Percentiles rank a stretch among this genome's conserved stretches.
phyloP scores from a whole-genome alignment of 30 jellyfish, hydroid and myxozoan genomes.

The Turritopsis dohrnii region DNA sequence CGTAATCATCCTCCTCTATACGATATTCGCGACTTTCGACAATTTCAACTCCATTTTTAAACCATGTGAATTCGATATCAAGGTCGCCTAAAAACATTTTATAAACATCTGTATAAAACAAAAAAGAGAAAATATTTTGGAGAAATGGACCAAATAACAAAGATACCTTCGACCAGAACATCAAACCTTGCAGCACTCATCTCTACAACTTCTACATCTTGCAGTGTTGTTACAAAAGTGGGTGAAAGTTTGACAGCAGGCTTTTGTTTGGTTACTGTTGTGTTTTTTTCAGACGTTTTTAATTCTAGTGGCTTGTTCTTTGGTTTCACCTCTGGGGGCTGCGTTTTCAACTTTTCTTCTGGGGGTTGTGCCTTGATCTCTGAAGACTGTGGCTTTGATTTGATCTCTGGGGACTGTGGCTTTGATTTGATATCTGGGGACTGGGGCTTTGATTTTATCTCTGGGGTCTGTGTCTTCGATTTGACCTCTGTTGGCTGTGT shows the following conservation, averaged over 20 bases:
- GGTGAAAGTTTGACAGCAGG: constrained; percentile 30
- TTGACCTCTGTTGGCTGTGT: too few relatives aligned
- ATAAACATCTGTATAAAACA: neutral
- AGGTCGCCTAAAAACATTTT: constrained; percentile 36
- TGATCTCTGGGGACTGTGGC: neutral
- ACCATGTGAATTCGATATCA: constrained; percentile 69
- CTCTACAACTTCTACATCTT: constrained; percentile 71
- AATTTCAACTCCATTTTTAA: constrained; percentile 42
- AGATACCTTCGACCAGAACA: constrained; percentile 67
- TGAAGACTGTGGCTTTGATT: neutral
- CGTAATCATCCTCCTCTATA: constrained; percentile 61
- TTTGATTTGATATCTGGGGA: neutral
- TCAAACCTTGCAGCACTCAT: constrained; percentile 86
- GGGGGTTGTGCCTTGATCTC: neutral
- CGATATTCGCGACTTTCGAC: constrained; percentile 46
- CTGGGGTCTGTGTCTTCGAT: neutral
- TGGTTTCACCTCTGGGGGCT: neutral
- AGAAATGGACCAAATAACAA: too few relatives aligned
- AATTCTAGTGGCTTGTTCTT: too few relatives aligned
- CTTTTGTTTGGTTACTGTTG: neutral
- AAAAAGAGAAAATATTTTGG: neutral
- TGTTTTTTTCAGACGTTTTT: neutral
- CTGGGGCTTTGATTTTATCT: neutral
- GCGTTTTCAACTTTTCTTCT: neutral
- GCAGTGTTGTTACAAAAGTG: constrained; percentile 48